Evolutionary conservation across 2,888 invertebrate genomes (phyloP), one percentile per base, ranked within the genome.

Genomic region (Spodoptera picta): DNA sequence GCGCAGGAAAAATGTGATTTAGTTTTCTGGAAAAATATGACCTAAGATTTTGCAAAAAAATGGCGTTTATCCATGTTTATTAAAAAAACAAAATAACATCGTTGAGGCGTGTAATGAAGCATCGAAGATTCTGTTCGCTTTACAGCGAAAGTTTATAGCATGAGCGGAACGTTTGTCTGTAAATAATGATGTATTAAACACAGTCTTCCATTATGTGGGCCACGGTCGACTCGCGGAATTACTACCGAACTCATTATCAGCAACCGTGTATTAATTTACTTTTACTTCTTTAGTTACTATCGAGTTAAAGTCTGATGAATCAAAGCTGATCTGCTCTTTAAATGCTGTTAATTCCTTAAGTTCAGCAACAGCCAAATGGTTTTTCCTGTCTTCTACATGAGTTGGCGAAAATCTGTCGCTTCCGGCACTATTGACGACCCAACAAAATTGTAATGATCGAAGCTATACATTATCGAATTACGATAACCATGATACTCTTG

Each of bases 161-260:
- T 56, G 56, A 75, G 67, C 65, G 65, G 60, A 70, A 65, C 69
- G 61, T 63, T 64, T 58, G 65, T 66, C 71, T 62, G 75, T 69
- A 75, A 79, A 83, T 83, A 81, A 80, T 81, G 68, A 80, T 76
- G 65, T 80, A 82, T 76, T 76, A 81, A 80, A 82, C 70, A 79
- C 65, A 70, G 73, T 71, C 60, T 72, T 57, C 43, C 56, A 61
- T 27, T 52, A 80, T 80, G 77, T 79, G 64, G 75, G 80, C 78
- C 77, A 79, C 70, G 77, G 79, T 75, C 80, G 77, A 67, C 60
- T 65, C 75, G 77, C 79, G 56, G 77, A 79, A 75, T 79, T 77
- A 77, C 76, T 53, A 58, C 70, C 60, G 72, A 60, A 63, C 64
- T 75, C 75, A 73, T 73, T 79, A 75, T 60, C 59, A 54, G 60